Evolutionary conservation across 2,888 invertebrate genomes (phyloP).

Genomic region (Dione vanillae): DNA sequence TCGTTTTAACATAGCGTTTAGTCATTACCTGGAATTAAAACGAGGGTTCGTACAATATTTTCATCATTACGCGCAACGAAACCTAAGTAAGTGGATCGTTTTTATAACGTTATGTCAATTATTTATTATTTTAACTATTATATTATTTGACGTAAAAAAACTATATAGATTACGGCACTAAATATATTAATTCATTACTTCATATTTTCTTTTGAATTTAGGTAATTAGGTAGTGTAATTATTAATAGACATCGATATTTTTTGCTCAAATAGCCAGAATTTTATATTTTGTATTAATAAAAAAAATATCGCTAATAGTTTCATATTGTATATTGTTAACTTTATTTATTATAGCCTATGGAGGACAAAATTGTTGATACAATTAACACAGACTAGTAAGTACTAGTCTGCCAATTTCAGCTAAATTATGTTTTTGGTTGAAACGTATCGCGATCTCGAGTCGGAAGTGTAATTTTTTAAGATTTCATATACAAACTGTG

Average conservation of each 20-base stretch:
- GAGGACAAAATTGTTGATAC: background rate
- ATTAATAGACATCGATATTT: background rate
- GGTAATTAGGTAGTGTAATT: no score
- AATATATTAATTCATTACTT: no score
- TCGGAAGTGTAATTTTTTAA: constrained; percentile 32
- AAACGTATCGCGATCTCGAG: background rate
- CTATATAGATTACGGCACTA: no score
- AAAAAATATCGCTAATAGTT: background rate
- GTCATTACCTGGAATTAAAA: constrained; percentile 15
- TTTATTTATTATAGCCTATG: background rate
- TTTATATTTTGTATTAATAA: background rate
- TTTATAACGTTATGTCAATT: background rate
- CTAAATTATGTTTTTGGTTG: background rate
- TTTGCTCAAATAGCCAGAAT: background rate
- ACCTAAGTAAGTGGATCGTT: constrained; percentile 15
- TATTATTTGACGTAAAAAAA: no score
- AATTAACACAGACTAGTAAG: background rate
- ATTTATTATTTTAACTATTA: no score
- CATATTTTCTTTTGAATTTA: no score
- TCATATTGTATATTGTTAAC: no score
- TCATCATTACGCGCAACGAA: constrained; percentile 13
- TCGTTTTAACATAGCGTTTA: constrained; percentile 6
- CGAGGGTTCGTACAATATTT: constrained; percentile 10
- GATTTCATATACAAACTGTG: no score
- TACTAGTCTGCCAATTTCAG: background rate